Percentiles rank a stretch among this genome's conserved stretches.
These are phyloP conservation scores for Sigmodon hispidus DNA, from an alignment of 2,113 vertebrate species.

Conservation along the genomic window DNA sequence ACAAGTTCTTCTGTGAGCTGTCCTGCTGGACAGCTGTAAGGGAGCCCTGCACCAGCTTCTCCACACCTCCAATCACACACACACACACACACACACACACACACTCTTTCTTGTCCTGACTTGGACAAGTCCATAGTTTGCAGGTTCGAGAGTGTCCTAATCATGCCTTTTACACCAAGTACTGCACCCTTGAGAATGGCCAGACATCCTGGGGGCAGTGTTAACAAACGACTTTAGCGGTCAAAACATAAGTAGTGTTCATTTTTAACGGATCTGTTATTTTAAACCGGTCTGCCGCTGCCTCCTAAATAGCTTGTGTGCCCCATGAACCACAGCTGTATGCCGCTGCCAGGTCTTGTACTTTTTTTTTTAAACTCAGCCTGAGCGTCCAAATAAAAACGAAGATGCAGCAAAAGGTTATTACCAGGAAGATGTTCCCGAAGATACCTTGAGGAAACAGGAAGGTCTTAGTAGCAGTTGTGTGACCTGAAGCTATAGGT, in stretches of 20 bases:
- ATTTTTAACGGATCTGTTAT: neutral
- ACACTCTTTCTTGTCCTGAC: neutral
- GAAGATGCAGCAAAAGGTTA: neutral
- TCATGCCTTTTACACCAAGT: neutral
- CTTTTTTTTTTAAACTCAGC: neutral
- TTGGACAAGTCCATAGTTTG: neutral
- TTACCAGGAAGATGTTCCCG: neutral
- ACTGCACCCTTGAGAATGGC: neutral
- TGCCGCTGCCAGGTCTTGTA: neutral
- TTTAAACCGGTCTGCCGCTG: neutral
- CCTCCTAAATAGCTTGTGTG: neutral
- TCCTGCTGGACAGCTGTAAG: neutral
- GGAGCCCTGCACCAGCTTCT: no score
- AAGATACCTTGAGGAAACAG: neutral
- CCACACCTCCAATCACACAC: neutral
- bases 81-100: neutral
- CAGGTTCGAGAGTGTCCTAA: neutral
- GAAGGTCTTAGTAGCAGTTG: fast-evolving
- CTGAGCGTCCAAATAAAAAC: neutral
- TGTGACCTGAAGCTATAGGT: neutral
- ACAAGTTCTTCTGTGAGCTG: neutral
- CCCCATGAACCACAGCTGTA: neutral
- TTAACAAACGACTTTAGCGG: neutral
- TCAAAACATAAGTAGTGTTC: neutral
- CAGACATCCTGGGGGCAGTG: no score